Evolutionary conservation across 1,140 invertebrate species (phyloP).

Genomic region (Diorhabda sublineata): DNA sequence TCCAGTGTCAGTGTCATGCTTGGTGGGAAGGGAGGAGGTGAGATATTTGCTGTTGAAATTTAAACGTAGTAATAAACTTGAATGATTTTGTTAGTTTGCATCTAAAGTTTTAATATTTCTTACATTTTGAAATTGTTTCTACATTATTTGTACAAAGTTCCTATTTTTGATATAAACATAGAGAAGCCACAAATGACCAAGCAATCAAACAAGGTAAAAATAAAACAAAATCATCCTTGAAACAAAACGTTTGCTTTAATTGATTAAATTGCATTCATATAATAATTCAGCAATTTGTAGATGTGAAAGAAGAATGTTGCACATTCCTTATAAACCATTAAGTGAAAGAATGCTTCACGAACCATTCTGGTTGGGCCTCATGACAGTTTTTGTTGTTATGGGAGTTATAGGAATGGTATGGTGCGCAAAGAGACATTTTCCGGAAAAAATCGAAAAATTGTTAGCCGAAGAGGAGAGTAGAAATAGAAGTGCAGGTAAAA

Average conservation of each 20-base stretch:
- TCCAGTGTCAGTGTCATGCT: slow-evolving; percentile 65
- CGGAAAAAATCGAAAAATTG: slow-evolving; percentile 76
- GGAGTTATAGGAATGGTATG: slow-evolving; percentile 69
- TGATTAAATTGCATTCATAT: too few relatives aligned
- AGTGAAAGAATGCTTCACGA: slow-evolving; percentile 74
- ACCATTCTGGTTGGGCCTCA: slow-evolving; percentile 77
- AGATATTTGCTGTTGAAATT: background rate
- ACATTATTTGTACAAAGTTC: too few relatives aligned
- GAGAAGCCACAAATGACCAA: too few relatives aligned
- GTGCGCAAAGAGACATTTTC: slow-evolving; percentile 77
- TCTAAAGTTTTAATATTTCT: too few relatives aligned
- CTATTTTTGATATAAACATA: too few relatives aligned
- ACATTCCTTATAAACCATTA: slow-evolving; percentile 65
- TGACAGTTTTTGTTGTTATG: slow-evolving; percentile 72
- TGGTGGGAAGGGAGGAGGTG: slow-evolving; percentile 50
- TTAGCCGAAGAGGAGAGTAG: slow-evolving; percentile 73
- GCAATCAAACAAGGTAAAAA: too few relatives aligned
- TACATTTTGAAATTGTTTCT: too few relatives aligned
- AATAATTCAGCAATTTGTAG: slow-evolving; percentile 21
- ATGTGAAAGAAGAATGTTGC: slow-evolving; percentile 59
- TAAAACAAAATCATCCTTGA: too few relatives aligned
- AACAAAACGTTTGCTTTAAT: too few relatives aligned
- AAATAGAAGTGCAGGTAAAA: slow-evolving; percentile 50
- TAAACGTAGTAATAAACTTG: background rate
- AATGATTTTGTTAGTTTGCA: too few relatives aligned